Percentiles rank a stretch among this genome's conserved stretches.
phyloP scores from a whole-genome alignment of 2,797 vertebrate species.

The Serranus cabrilla region DNA sequence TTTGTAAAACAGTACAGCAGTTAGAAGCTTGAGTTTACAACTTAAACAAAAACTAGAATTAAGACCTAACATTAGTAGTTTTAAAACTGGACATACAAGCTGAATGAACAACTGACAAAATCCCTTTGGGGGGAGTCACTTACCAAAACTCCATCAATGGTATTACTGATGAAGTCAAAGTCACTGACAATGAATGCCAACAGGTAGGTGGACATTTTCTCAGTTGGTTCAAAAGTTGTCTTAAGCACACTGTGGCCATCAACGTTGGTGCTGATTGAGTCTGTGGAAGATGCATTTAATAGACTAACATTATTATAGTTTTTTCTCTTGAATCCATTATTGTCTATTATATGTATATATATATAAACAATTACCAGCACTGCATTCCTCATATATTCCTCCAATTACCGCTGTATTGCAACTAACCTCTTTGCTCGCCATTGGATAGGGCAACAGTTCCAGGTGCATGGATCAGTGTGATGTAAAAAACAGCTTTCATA shows the following conservation, averaged over 20 bases:
- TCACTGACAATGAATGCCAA: constrained; percentile 94
- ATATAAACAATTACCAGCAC: neutral
- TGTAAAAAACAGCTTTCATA: constrained; percentile 91
- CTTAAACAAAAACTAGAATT: too few species aligned
- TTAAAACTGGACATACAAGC: neutral
- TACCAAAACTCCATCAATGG: constrained; percentile 55
- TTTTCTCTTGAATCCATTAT: too few species aligned
- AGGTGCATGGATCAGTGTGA: constrained; percentile 84
- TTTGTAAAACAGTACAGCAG: too few species aligned
- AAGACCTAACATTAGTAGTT: too few species aligned
- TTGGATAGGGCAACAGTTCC: constrained; percentile 88
- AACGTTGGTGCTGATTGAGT: accelerated
- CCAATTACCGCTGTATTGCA: neutral
- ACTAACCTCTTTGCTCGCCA: constrained; percentile 83
- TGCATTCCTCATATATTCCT: neutral
- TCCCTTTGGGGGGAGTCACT: neutral
- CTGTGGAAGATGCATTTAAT: constrained; percentile 69
- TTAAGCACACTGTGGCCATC: accelerated
- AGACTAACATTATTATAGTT: neutral
- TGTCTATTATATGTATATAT: too few species aligned
- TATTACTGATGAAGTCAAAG: accelerated
- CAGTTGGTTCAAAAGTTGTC: constrained; percentile 85
- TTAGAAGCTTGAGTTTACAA: too few species aligned
- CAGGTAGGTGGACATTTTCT: constrained; percentile 95
- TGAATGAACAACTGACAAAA: neutral